Evolutionary conservation across 2,797 vertebrate genomes (phyloP), one percentile per base, ranked within the genome.

Genomic region (Adrianichthys oophorus): DNA sequence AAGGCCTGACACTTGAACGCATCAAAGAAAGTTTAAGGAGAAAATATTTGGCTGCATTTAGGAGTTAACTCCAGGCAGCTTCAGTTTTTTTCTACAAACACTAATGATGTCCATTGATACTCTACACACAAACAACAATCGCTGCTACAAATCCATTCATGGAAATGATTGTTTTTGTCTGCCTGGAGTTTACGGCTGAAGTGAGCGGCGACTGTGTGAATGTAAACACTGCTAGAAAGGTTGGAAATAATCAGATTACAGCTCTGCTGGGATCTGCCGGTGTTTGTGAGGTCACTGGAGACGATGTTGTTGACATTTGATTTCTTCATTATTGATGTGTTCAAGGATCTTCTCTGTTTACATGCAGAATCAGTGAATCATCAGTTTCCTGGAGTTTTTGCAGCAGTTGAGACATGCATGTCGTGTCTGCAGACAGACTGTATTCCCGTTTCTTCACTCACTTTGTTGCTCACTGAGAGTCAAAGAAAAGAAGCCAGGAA

Each of bases 161-260:
- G 7, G 26, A 26, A 26, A 26, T 26, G 26, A 1, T 26, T 14
- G 45, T 47, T 15, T 8, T 45, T 12, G 29, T 16, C 12, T 41
- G 18, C 21, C 21, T 4, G 45, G 0, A 45, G 44, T 18, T 17
- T 32, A 46, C 29, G 13, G 37, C n/a, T 19, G 46, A 21, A 29
- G 40, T 12, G n/a, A 32, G 32, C 40, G 8, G 2, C 1, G 32
- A 32, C 40, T 7, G 47, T 41, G 8, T 44, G 29, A 41, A 42
- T n/a, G 4, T 0, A 54, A 54, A 47, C 48, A 32, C 51, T 54
- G 14, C 13, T 42, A 12, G 48, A 17, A 52, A 41, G 1, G 32
- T 42, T 5, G 32, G 48, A 41, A n/a, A 41, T 52, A 51, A 56
- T 24, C 48, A 57, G 29, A 65, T 52, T 47, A 2, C 48, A 18